Evolutionary conservation across 2,797 vertebrate species (phyloP), one percentile per base, ranked within the genome.

Genomic region (Sebastes steindachneri): DNA sequence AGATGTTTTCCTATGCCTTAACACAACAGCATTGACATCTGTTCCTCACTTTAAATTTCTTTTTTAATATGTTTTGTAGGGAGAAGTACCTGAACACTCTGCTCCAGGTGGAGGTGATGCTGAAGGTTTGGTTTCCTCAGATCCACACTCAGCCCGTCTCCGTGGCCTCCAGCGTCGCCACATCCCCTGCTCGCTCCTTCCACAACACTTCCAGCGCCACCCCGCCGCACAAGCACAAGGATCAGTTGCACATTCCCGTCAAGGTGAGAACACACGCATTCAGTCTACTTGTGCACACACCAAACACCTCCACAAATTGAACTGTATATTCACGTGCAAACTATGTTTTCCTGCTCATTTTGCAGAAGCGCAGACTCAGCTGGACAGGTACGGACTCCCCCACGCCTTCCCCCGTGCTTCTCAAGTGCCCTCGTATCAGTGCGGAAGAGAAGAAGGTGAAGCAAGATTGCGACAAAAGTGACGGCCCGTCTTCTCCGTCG

Each of bases 51-150:
- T 66, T 1, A 15, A 29, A n/a, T 60, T 5, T 53, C 15, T 5
- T 17, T 5, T 63, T 74, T 72, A 14, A 2, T 4, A 59, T 25
- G 7, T 53, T 83, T 68, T 74, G 1, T 75, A 99, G 98, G 6
- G 97, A 96, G 72, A 97, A 96, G 67, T 98, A 98, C 69, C 92
- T 99, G 82, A 96, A 96, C 81, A 99, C 97, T 2, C 90, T 99
- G 73, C 94, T 98, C n/a, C 97, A 98, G 92, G 97, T 99, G 19
- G 98, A 99, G 88, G 95, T 93, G 88, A 98, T 99, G 98, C 87
- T 98, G 35, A 97, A 97, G 91, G 87, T 96, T 51, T 99, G 98
- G 98, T 99, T 98, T 89, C 98, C 98, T 59, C 96, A 96, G 11
- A 91, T 98, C 51, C 29, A 89, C 55, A 77, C 90, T 64, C 94